Evolutionary conservation across 2,113 vertebrate species (phyloP), one percentile per base, ranked within the genome.

Genomic region (Lepus americanus): DNA sequence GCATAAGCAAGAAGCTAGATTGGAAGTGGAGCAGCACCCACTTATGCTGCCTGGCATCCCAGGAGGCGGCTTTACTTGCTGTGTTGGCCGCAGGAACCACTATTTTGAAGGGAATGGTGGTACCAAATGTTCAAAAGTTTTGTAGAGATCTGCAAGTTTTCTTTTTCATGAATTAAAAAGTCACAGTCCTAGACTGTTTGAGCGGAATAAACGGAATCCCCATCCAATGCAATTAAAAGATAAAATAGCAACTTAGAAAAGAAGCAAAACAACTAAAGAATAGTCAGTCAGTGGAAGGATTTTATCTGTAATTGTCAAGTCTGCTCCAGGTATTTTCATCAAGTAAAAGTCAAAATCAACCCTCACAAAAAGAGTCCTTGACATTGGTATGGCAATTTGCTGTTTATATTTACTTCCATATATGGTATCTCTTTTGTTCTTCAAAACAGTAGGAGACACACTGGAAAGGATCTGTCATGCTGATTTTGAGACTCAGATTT

Each of bases 271-370:
- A 31, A 36, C 31, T 70, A 64, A 1, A 81, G 4, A 91, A 49
- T 10, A 23, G 16, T 94, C n/a, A 76, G 2, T 29, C 72, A 82
- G 44, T 27, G 10, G 7, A 81, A 95, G 17, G 12, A 81, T 85
- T 66, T 90, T 23, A 80, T 33, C 4, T 23, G 25, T 93, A 49
- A 74, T 23, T 63, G n/a, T 27, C 3, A 69, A 27, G 0, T 39
- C 23, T 11, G 64, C 51, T 92, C 10, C 31, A 90, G 19, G 16
- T 73, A 51, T 80, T 86, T 94, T 89, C 67, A 92, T 87, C 2
- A 74, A 33, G 12, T 39, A 36, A n/a, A 76, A 29, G 11, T 51
- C 55, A 94, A 80, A 79, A 49, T 44, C 49, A 17, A 16, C 67
- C n/a, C 61, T 17, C 23, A 72, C 11, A 82, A 29, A 84, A 27